Conservation (phyloP, 2,113 vertebrate species). For the Anseranas semipalmata region DNA sequence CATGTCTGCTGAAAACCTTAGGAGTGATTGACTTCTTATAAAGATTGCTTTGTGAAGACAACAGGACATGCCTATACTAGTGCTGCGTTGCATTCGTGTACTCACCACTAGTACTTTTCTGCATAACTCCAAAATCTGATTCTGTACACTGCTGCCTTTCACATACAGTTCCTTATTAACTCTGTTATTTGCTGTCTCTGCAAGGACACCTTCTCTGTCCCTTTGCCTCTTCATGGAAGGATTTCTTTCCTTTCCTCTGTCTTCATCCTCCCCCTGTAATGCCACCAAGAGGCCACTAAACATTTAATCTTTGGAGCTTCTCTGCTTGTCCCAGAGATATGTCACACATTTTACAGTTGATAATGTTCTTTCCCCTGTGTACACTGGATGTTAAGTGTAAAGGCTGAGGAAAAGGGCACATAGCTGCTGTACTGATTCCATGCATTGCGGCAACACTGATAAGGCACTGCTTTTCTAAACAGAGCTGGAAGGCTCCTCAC, state of each 20-base stretch:
- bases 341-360: neutral
- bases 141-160: neutral
- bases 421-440: neutral
- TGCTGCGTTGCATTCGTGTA: accelerated
- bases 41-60: neutral
- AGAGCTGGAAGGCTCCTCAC: neutral
- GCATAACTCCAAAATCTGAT: neutral
- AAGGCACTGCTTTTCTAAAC: neutral
- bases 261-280: neutral
- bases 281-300: neutral
- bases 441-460: neutral
- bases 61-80: neutral
- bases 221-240: neutral
- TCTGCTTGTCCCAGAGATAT: neutral
- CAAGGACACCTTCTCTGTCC: neutral
- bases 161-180: neutral
- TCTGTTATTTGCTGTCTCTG: neutral
- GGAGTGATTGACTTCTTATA: neutral
- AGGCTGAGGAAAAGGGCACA: neutral
- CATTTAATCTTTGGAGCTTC: neutral
- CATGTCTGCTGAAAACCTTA: neutral
- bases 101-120: neutral
- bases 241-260: neutral
- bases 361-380: neutral
- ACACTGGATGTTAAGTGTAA: neutral